Evolutionary conservation across 2,113 vertebrate genomes (phyloP).

Genomic region (Orycteropus afer): DNA sequence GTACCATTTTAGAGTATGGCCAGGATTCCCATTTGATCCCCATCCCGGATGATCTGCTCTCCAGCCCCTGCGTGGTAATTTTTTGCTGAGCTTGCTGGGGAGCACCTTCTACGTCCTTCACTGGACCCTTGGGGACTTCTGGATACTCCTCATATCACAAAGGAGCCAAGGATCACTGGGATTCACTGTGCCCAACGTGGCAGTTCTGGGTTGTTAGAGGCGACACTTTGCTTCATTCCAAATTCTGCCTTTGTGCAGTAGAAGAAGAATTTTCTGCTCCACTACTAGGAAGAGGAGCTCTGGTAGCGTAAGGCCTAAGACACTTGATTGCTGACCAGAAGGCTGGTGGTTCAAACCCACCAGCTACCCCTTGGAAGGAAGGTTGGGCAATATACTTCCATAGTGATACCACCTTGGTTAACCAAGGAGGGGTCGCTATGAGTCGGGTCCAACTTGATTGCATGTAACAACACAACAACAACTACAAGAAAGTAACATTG

Average conservation of each 20-base stretch:
- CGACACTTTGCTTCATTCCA: background rate
- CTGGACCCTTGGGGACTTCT: background rate
- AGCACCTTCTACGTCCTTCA: background rate
- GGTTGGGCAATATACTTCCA: no score
- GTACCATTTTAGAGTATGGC: background rate
- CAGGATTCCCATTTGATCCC: background rate
- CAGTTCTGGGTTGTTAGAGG: background rate
- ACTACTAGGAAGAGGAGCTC: background rate
- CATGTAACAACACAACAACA: no score
- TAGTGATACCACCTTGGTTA: no score
- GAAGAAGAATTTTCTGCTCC: background rate
- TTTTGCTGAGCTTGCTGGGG: background rate
- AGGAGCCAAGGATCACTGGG: background rate
- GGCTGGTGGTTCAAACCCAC: no score
- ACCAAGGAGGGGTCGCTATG: no score
- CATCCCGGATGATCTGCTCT: background rate
- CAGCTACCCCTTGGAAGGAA: no score
- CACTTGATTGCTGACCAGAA: no score
- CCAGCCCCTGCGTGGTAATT: background rate
- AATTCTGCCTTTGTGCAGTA: background rate
- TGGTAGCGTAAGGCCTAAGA: no score
- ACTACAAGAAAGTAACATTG: no score
- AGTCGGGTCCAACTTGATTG: no score
- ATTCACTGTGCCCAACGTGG: background rate
- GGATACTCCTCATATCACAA: background rate